Evolutionary conservation across 2,888 invertebrate species (phyloP).

Genomic region (Drosophila austrosaltans): DNA sequence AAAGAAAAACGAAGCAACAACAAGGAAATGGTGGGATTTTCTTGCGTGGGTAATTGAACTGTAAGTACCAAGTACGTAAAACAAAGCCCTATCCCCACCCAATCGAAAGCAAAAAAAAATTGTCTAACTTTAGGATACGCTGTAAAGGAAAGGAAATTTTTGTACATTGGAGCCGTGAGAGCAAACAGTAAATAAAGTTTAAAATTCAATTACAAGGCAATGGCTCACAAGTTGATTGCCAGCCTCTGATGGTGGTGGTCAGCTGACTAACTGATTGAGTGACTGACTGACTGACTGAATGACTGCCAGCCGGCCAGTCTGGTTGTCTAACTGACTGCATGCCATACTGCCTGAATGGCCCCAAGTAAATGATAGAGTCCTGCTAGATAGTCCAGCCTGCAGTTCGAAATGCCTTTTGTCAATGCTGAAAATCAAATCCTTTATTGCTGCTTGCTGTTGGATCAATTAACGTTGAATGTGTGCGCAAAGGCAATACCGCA

Average conservation of each 20-base stretch:
- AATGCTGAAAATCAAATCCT: slow-evolving; percentile 76
- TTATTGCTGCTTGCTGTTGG: slow-evolving; percentile 77
- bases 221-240: slow-evolving; percentile 72
- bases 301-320: slow-evolving; percentile 20
- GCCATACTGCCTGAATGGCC: slow-evolving; percentile 28
- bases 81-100: slow-evolving; percentile 1
- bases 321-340: slow-evolving; percentile 25
- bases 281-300: slow-evolving; percentile 27
- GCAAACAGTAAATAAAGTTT: slow-evolving; percentile 77
- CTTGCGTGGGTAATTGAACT: slow-evolving; percentile 68
- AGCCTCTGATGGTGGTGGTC: slow-evolving; percentile 17
- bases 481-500: slow-evolving; percentile 74
- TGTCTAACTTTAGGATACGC: slow-evolving; percentile 51
- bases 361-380: slow-evolving; percentile 45
- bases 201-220: slow-evolving; percentile 78
- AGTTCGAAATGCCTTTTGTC: slow-evolving; percentile 67
- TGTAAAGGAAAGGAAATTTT: slow-evolving; percentile 21
- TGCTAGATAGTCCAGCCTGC: slow-evolving; percentile 20
- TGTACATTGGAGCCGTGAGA: slow-evolving; percentile 33
- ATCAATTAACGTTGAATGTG: slow-evolving; percentile 78
- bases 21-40: neutral
- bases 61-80: slow-evolving; percentile 50
- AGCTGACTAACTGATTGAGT: slow-evolving; percentile 22
- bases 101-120: slow-evolving; percentile 25
- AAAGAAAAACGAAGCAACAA: neutral